Evolutionary conservation across 2,888 invertebrate species (phyloP), one percentile per base, ranked within the genome.

Genomic region (Athetis lepigone): DNA sequence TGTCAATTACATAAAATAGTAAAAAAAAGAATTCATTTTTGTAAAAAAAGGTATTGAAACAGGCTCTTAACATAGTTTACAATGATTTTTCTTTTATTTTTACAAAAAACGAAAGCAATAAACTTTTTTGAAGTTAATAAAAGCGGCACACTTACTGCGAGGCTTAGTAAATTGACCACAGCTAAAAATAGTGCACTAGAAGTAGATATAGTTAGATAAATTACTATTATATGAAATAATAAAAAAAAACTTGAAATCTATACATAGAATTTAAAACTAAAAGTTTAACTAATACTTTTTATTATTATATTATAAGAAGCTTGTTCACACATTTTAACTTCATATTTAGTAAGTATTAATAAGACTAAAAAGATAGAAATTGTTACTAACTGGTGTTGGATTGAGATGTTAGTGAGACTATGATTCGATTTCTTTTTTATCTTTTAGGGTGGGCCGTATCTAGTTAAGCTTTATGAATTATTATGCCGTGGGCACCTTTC

Each of bases 321-420:
- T 95, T 95, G 93, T 94, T 95, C 95, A 94, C 94, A 93, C 93
- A 90, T 94, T 94, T 94, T 94, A 94, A 92, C 94, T 94, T 94
- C 92, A 89, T 94, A 94, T 90, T 90, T 92, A 92, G 89, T 90
- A 92, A 92, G 88, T 92, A 93, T 86, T 83, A 74, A 64, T 93
- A 93, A 93, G 90, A 88, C 85, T 91, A 83, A 88, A 88, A 88
- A 87, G 84, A 84, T 79, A 80, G 70, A 72, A 77, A 81, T 84
- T 76, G 87, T 87, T 89, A 85, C 79, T 75, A 82, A 83, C 85
- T 79, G 86, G 87, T 88, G 85, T 75, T 82, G 88, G 87, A 84
- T 84, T 77, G 89, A 80, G 84, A 86, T 63, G 82, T 77, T 89
- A 90, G 90, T 91, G 88, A 91, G 91, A 90, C 50, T 85, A 87